These are phyloP conservation scores for Protobothrops flavoviridis DNA, from an alignment of 2,113 vertebrate genomes.

Conservation along the genomic window DNA sequence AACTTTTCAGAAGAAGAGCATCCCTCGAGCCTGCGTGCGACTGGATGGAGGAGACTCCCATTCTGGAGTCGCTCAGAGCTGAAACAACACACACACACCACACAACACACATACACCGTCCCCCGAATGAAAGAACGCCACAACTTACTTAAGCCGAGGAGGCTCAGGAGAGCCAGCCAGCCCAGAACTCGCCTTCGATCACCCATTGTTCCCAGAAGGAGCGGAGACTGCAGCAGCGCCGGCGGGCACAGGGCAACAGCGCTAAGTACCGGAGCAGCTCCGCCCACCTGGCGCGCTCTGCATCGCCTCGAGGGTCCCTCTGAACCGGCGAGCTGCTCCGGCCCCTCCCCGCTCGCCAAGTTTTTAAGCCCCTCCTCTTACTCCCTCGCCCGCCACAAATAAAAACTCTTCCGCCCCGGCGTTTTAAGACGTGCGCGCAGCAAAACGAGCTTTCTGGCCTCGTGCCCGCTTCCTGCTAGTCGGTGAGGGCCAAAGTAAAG, in stretches of 20 bases:
- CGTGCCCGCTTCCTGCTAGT: background rate
- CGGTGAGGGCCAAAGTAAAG: background rate
- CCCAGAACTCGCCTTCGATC: background rate
- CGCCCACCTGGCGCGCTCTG: background rate
- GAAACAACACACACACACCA: too few species aligned
- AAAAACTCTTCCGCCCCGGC: background rate
- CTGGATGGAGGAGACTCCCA: background rate
- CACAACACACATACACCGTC: too few species aligned
- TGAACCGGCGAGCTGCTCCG: background rate
- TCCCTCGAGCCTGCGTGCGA: accelerated
- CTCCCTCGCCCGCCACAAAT: background rate
- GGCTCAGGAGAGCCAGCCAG: background rate
- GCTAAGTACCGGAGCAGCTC: background rate
- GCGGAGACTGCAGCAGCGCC: background rate
- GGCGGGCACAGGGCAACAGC: background rate
- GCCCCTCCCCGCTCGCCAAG: background rate
- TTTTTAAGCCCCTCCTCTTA: background rate
- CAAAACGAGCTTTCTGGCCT: background rate
- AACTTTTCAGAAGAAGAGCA: background rate
- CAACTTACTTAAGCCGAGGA: background rate
- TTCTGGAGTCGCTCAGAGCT: too few species aligned
- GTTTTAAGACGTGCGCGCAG: background rate
- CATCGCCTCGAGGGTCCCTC: too few species aligned
- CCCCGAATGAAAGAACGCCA: background rate
- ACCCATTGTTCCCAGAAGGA: background rate